Conservation (phyloP, 2,888 invertebrate genomes). For the Xanthia togata region DNA sequence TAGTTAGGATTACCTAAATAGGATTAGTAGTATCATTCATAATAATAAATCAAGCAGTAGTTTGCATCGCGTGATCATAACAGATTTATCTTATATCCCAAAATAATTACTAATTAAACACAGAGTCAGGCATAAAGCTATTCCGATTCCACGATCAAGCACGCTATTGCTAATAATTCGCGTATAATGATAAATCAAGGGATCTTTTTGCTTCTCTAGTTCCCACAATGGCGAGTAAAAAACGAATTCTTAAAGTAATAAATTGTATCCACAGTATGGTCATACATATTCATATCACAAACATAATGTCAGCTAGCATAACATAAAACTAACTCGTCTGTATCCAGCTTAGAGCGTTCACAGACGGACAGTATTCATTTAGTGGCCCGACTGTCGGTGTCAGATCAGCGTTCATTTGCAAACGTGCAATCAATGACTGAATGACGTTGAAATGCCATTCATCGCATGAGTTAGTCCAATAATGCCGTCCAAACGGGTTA, state of each 20-base stretch:
- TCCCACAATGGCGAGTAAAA: slow-evolving; percentile 41
- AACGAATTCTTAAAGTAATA: slow-evolving; percentile 42
- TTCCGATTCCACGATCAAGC: slow-evolving; percentile 11
- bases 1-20: neutral
- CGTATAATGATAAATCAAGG: slow-evolving; percentile 37
- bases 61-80: neutral
- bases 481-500: neutral
- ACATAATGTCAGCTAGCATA: slow-evolving; percentile 32
- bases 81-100: neutral
- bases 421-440: neutral
- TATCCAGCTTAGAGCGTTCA: slow-evolving; percentile 5
- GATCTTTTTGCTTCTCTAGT: slow-evolving; percentile 27
- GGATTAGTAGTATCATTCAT: neutral
- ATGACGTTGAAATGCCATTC: neutral
- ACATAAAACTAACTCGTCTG: slow-evolving; percentile 15
- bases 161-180: slow-evolving; percentile 33
- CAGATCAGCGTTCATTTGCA: neutral
- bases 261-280: slow-evolving; percentile 37
- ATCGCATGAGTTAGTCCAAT: neutral
- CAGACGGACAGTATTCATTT: neutral
- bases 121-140: neutral
- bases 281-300: slow-evolving; percentile 51
- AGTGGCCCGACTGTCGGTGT: neutral
- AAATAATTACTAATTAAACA: neutral
- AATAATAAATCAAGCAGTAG: neutral